Conservation (phyloP, 2,113 vertebrate species). For the rat (Rattus norvegicus) region DNA sequence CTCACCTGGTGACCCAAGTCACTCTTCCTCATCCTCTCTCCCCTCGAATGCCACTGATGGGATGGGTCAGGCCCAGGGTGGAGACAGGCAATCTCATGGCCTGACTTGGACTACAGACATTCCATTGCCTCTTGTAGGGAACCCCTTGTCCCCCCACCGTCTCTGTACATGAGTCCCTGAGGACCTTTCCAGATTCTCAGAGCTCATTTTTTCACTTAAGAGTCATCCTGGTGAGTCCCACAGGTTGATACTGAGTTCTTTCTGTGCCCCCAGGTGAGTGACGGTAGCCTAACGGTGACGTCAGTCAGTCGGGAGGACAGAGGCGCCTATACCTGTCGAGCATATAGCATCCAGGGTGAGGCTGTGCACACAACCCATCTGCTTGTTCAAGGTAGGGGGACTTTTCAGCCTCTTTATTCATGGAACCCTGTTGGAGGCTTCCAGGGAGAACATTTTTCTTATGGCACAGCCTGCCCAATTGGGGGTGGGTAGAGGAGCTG, state of each 20-base stretch:
- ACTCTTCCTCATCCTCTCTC: background rate
- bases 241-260: background rate
- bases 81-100: background rate
- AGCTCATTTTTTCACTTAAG: too few relatives aligned
- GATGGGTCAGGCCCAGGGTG: background rate
- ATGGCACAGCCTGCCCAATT: background rate
- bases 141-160: background rate
- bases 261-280: constrained; percentile 89
- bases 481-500: background rate
- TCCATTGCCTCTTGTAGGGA: background rate
- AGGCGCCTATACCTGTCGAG: constrained; percentile 97
- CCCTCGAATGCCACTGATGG: background rate
- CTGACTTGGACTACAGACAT: background rate
- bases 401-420: background rate
- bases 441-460: background rate
- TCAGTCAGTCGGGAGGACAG: constrained; percentile 94
- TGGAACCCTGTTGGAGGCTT: background rate
- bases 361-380: constrained; percentile 97
- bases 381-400: constrained; percentile 94
- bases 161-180: background rate
- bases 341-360: constrained; percentile 98
- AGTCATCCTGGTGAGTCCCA: accelerated
- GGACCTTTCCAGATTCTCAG: background rate
- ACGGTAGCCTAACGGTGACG: constrained; percentile 95
- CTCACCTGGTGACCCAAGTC: accelerated